Conservation (phyloP, 2,888 invertebrate species). For the Diarsia rubi region DNA sequence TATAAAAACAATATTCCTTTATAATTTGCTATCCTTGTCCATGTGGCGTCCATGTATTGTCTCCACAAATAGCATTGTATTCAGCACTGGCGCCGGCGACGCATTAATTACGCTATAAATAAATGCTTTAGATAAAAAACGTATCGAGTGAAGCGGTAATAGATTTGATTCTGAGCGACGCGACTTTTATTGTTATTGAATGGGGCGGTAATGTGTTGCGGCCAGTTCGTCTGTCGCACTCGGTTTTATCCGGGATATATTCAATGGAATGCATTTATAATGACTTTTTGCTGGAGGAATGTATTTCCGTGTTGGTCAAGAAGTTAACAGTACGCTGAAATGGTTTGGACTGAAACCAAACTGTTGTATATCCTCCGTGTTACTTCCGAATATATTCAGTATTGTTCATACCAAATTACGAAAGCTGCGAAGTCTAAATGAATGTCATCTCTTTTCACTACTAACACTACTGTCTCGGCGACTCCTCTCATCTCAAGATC, state of each 20-base stretch:
- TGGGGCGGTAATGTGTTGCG: constrained; percentile 55
- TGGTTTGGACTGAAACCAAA: too few relatives aligned
- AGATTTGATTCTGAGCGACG: constrained; percentile 57
- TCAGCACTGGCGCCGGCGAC: constrained; percentile 75
- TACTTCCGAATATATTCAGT: not conserved
- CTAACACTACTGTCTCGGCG: not conserved
- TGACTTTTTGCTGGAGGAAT: constrained; percentile 41
- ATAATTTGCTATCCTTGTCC: constrained; percentile 5
- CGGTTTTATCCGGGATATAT: constrained; percentile 44
- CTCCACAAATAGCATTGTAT: constrained; percentile 72
- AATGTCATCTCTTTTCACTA: not conserved
- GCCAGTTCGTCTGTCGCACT: constrained; percentile 52
- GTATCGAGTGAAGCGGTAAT: constrained; percentile 55
- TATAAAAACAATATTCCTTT: not conserved
- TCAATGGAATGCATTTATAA: constrained; percentile 48
- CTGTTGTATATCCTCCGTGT: not conserved
- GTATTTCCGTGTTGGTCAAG: constrained; percentile 22
- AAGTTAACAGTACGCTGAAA: constrained; percentile 16
- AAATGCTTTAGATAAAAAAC: constrained; percentile 71
- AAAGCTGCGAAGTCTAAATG: not conserved
- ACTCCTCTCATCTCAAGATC: not conserved
- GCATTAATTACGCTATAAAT: constrained; percentile 80
- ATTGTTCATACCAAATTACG: not conserved
- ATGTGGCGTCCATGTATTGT: constrained; percentile 62
- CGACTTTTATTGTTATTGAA: constrained; percentile 65